These are phyloP conservation scores for Suncus etruscus DNA, from an alignment of 2,113 vertebrate genomes.

Conservation along the genomic window DNA sequence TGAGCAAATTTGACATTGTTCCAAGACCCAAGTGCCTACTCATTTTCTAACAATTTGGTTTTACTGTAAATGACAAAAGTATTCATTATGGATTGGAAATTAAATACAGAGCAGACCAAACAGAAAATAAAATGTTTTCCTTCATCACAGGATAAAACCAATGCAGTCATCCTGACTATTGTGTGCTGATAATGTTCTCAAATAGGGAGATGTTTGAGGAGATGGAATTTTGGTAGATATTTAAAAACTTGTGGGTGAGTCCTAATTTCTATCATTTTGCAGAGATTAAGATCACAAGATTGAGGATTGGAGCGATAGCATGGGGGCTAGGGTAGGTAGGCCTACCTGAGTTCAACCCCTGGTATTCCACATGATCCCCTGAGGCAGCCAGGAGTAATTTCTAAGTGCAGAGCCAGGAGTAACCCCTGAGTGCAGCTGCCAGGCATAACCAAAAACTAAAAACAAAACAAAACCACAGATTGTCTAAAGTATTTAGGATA, in stretches of 20 bases:
- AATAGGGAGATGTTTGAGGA: background rate
- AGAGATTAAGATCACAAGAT: background rate
- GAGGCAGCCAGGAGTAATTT: too few species aligned
- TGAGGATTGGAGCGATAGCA: too few species aligned
- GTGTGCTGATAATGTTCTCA: background rate
- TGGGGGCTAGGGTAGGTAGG: too few species aligned
- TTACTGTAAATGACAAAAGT: background rate
- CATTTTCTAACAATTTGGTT: background rate
- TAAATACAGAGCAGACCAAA: background rate
- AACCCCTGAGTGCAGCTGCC: too few species aligned
- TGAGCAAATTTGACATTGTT: background rate
- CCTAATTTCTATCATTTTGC: background rate
- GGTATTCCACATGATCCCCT: too few species aligned
- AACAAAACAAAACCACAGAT: too few species aligned
- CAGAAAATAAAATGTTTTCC: background rate
- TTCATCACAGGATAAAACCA: too few species aligned
- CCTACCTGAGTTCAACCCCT: too few species aligned
- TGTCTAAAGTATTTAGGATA: background rate
- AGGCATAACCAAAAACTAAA: too few species aligned
- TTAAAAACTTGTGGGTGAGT: background rate
- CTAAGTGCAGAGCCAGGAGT: too few species aligned
- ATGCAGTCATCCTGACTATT: background rate
- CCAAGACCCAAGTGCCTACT: background rate
- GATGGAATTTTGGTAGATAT: background rate
- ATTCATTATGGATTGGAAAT: background rate